Evolutionary conservation across 1,140 invertebrate species (phyloP).

Genomic region (Lineus longissimus): DNA sequence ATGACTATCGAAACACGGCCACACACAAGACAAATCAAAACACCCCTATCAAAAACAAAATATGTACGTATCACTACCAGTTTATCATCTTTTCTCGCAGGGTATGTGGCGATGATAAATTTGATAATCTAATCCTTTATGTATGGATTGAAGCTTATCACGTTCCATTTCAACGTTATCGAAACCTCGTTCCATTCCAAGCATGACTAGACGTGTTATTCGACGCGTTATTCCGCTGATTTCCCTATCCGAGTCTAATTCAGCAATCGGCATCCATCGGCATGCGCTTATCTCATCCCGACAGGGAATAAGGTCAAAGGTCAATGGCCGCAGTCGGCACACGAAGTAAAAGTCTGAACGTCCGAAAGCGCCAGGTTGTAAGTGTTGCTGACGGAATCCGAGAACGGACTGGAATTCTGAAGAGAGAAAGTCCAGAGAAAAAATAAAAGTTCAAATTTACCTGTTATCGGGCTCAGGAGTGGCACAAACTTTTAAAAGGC

Average conservation of each 20-base stretch:
- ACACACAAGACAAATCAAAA: too few relatives aligned
- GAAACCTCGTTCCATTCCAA: slow-evolving; percentile 35
- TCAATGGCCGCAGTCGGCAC: slow-evolving; percentile 66
- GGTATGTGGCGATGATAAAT: slow-evolving; percentile 29
- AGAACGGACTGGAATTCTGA: slow-evolving; percentile 70
- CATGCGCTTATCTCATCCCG: slow-evolving; percentile 72
- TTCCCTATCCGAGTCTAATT: slow-evolving; percentile 19
- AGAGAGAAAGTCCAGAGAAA: too few relatives aligned
- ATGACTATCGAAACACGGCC: too few relatives aligned
- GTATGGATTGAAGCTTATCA: slow-evolving; percentile 34
- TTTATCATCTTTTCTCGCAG: too few relatives aligned
- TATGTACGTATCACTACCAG: too few relatives aligned
- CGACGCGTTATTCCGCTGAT: slow-evolving; percentile 28
- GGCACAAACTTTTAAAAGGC: too few relatives aligned
- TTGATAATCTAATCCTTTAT: slow-evolving; percentile 35
- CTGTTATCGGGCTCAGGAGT: too few relatives aligned
- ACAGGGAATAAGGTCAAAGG: slow-evolving; percentile 65
- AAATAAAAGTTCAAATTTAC: slow-evolving; percentile 9
- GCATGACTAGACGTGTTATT: slow-evolving; percentile 27
- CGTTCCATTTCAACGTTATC: slow-evolving; percentile 34
- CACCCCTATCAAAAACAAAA: too few relatives aligned
- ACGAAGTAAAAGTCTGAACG: slow-evolving; percentile 84
- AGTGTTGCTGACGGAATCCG: slow-evolving; percentile 67
- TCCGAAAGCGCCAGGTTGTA: slow-evolving; percentile 64
- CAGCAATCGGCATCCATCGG: slow-evolving; percentile 66